Conservation (phyloP, 2,113 vertebrate genomes). For the Corythoichthys haematopterus region DNA sequence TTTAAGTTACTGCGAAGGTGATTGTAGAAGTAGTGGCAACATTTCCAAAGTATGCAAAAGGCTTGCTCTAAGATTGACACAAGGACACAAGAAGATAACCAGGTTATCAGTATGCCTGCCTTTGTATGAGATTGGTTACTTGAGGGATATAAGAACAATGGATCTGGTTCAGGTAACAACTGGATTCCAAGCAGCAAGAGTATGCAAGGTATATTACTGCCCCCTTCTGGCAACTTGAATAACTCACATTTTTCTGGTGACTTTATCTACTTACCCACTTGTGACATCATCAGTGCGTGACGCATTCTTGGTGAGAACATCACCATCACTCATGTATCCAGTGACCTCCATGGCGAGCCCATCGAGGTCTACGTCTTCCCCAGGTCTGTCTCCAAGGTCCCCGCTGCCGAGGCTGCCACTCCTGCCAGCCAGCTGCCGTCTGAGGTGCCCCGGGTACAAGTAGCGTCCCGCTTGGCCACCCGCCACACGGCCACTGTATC, state of each 20-base stretch:
- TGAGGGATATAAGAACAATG: constrained; percentile 16
- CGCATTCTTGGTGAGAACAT: constrained; percentile 89
- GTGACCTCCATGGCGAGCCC: constrained; percentile 81
- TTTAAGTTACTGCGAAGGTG: too few species aligned
- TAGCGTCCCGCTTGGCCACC: constrained; percentile 77
- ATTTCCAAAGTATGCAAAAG: constrained; percentile 39
- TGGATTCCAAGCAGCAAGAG: background rate
- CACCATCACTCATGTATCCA: constrained; percentile 96
- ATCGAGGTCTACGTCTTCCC: constrained; percentile 80
- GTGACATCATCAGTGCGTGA: constrained; percentile 85
- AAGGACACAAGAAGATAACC: constrained; percentile 33
- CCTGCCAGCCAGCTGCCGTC: constrained; percentile 82
- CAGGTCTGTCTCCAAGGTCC: constrained; percentile 76
- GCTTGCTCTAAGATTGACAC: constrained; percentile 41
- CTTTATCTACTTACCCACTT: constrained; percentile 81
- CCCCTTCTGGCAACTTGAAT: constrained; percentile 44
- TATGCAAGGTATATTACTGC: constrained; percentile 26
- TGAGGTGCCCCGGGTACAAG: constrained; percentile 79
- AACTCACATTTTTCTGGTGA: background rate
- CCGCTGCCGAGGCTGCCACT: constrained; percentile 76
- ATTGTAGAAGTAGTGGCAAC: background rate
- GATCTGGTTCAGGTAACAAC: background rate
- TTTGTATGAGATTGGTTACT: constrained; percentile 19
- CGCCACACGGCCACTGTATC: constrained; percentile 75
- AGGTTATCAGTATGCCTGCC: constrained; percentile 16